Evolutionary conservation across 2,113 vertebrate genomes (phyloP).

Genomic region (Sebastes schlegelii): DNA sequence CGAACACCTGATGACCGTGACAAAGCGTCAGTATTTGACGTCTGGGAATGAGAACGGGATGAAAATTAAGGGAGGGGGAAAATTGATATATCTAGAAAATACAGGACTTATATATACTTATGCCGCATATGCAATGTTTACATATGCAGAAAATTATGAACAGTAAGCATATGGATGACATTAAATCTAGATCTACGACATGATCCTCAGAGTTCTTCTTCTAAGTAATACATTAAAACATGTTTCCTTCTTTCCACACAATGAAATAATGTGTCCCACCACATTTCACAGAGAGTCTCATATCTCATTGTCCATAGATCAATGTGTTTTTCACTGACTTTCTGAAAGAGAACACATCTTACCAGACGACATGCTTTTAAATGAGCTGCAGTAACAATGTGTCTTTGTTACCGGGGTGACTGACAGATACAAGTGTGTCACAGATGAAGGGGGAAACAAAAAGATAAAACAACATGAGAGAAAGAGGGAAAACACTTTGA

Average conservation of each 20-base stretch:
- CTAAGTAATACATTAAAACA: background rate
- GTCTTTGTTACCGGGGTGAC: constrained; percentile 66
- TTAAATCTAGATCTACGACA: background rate
- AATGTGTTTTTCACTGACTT: constrained; percentile 31
- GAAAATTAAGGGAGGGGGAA: too few relatives aligned
- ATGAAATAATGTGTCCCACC: background rate
- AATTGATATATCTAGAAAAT: background rate
- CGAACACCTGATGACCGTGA: too few relatives aligned
- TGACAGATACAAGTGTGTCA: constrained; percentile 56
- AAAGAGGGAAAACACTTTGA: constrained; percentile 40
- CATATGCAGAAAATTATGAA: background rate
- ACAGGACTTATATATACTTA: background rate
- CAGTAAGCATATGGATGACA: background rate
- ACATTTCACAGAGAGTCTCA: constrained; percentile 2
- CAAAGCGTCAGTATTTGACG: too few relatives aligned
- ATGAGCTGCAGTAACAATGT: constrained; percentile 54
- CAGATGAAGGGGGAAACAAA: constrained; percentile 46
- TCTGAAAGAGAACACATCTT: constrained; percentile 28
- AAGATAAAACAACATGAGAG: constrained; percentile 62
- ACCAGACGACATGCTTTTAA: constrained; percentile 51
- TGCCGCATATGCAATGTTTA: background rate
- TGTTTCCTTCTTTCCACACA: background rate
- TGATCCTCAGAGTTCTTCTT: background rate
- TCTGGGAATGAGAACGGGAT: too few relatives aligned
- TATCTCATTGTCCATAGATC: constrained; percentile 32